Percentiles rank a stretch among this genome's conserved stretches.
These are phyloP conservation scores for Contarinia nasturtii DNA, from an alignment of 1,140 invertebrate species.

Conservation along the genomic window DNA sequence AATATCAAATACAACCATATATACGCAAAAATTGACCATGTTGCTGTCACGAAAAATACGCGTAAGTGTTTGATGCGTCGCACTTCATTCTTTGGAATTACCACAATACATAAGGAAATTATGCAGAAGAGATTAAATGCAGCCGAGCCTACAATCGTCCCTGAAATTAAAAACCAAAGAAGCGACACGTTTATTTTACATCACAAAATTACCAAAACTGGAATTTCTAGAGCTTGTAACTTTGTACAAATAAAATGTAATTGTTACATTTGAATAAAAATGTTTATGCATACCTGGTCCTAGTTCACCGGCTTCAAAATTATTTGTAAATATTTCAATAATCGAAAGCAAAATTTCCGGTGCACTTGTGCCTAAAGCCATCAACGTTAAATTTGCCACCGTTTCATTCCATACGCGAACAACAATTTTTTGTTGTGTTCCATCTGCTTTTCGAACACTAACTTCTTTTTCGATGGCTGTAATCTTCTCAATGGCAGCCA, in stretches of 20 bases:
- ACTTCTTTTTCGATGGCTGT: conserved; percentile 86
- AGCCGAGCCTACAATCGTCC: conserved; percentile 91
- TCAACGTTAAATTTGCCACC: conserved; percentile 89
- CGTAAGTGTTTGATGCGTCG: conserved; percentile 85
- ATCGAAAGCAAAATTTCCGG: conserved; percentile 91
- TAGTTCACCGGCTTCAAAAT: conserved; percentile 84
- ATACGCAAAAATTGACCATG: conserved; percentile 94
- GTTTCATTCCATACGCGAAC: conserved; percentile 86
- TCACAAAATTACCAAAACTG: too few species aligned
- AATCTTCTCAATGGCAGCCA: conserved; percentile 96
- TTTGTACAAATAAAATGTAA: too few species aligned
- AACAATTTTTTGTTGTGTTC: conserved; percentile 62
- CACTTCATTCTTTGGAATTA: conserved; percentile 71
- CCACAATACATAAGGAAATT: conserved; percentile 79
- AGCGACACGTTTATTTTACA: too few species aligned
- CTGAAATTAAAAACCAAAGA: too few species aligned
- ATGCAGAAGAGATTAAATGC: conserved; percentile 96
- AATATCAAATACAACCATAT: conserved; percentile 91
- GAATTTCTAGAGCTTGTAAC: too few species aligned
- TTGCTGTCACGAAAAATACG: conserved; percentile 90
- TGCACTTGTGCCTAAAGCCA: conserved; percentile 92
- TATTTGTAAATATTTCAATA: conserved; percentile 78
- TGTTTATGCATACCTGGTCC: too few species aligned
- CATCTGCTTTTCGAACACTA: conserved; percentile 60
- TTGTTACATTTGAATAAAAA: too few species aligned